Base-by-base conservation (phyloP, 2,888 invertebrate genomes). In the Yponomeuta plumbellus region DNA sequence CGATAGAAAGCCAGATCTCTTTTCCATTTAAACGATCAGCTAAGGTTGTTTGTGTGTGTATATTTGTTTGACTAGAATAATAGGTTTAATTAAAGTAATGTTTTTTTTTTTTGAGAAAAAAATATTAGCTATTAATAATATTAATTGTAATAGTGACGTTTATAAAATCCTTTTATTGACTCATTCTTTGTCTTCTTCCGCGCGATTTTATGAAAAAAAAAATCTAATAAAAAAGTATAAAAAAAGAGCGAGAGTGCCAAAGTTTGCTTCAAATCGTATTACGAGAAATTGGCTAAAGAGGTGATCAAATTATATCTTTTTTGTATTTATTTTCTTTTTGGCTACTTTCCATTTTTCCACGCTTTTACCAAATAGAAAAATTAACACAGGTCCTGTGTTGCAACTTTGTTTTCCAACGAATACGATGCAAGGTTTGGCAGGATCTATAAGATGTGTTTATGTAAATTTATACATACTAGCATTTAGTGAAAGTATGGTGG, bases 401-500 rank as follows among this genome's bases (percentile, higher is more conserved):
- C 34, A 61, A 75, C 79, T 75, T 81, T 82, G 77, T 76, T 71
- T 89, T 88, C 88, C 88, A 83, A 88, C 88, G 88, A 77, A 20
- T 20, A 56, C 8, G 22, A 21, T 59, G 17, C 11, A 58, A 59
- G 11, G 59, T 59, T 59, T 59, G 21, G 11, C 21, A 23, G 59
- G 23, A 59, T 59, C 59, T 23, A 11, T 59, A 23, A 11, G 13
- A 21, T 58, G n/a, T 21, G 13, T 26, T 11, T 75, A 78, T 75
- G 81, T 82, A 77, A 76, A 71, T 88, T 87, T 89, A 87, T 83
- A 88, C 88, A 88, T 77, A 74, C 76, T 76, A 88, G 87, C 77
- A 79, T 84, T 88, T 89, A 88, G 89, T 89, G 87, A 88, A 90
- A 89, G 76, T 80, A 83, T 80, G 86, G 86, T 88, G 84, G 86